Base-by-base conservation (phyloP, 2,797 vertebrate genomes). In the Channallabes apus region DNA sequence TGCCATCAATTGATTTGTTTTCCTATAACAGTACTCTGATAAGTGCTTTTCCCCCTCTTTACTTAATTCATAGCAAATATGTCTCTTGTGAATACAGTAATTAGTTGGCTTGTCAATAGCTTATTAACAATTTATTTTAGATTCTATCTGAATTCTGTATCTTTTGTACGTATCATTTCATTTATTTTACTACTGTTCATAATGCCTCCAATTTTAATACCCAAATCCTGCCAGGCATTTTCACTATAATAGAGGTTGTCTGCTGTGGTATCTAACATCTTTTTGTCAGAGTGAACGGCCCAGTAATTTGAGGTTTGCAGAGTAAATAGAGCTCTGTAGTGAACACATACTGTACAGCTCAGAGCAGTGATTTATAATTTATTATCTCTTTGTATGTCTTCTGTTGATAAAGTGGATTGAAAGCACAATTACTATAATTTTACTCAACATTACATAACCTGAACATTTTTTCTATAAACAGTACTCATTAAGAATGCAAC, bases 301-400 rank as follows among this genome's bases (percentile, higher is more conserved):
- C 11, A n/a, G 11, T 78, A 61, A 78, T 78, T 78, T 78, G 12
- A 17, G 29, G 78, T 65, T 80, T 80, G 41, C 38, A 20, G 15
- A 80, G n/a, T 67, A 67, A 67, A 80, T 80, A 65, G n/a, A 3
- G 41, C 41, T 67, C n/a, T 67, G 27, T 78, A 78, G 20, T 78
- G 56, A 78, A 78, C 29, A 78, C 58, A 78, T 77, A 58, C 58
- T n/a, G n/a, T n/a, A n/a, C n/a, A 38, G 38, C n/a, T 78, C 20
- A 78, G 32, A 78, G 76, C 29, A 78, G 58, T 78, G 32, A 78
- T 59, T 78, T 24, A 78, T 80, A 62, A 67, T 67, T 80, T 67
- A 65, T 80, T 51, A 80, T 64, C 78, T 65, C 38, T 62, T 62
- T 79, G 12, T 41, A n/a, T 79, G 22, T 24, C 59, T 80, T 64